Percentiles rank a stretch among this genome's conserved stretches.
phyloP scores from a whole-genome alignment of 2,113 vertebrate species.

The Tetraodon nigroviridis region DNA sequence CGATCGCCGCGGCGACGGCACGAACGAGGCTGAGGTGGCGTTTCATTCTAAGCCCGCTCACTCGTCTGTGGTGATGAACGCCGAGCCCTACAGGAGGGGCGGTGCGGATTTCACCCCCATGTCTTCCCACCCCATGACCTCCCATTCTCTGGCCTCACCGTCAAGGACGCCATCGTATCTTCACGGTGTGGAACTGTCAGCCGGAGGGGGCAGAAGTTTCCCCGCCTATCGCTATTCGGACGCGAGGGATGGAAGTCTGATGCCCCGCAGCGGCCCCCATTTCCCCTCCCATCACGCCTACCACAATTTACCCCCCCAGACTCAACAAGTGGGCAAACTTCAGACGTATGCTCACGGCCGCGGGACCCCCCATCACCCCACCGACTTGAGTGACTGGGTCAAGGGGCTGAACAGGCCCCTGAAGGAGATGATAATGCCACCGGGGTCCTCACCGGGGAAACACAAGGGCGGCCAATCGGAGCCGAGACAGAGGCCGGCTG shows the following conservation, averaged over 20 bases:
- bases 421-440: conserved; percentile 67
- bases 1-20: conserved; percentile 44
- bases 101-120: conserved; percentile 49
- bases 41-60: conserved; percentile 59
- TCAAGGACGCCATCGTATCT: conserved; percentile 68
- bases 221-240: conserved; percentile 68
- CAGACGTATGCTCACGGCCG: conserved; percentile 68
- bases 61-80: conserved; percentile 52
- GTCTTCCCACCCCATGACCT: conserved; percentile 53
- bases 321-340: conserved; percentile 65
- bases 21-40: conserved; percentile 49
- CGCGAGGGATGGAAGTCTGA: conserved; percentile 57
- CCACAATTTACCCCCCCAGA: conserved; percentile 58
- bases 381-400: conserved; percentile 70
- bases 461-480: conserved; percentile 63
- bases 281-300: conserved; percentile 67
- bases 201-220: conserved; percentile 47
- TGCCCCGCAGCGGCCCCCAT: conserved; percentile 56
- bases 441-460: conserved; percentile 59
- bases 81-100: conserved; percentile 66
- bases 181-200: conserved; percentile 64
- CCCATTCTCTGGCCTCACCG: conserved; percentile 67
- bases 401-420: conserved; percentile 64
- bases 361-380: conserved; percentile 60
- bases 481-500: conserved; percentile 60